phyloP scores from a whole-genome alignment of 2,888 invertebrate species.

The Loripinus fragilis region DNA sequence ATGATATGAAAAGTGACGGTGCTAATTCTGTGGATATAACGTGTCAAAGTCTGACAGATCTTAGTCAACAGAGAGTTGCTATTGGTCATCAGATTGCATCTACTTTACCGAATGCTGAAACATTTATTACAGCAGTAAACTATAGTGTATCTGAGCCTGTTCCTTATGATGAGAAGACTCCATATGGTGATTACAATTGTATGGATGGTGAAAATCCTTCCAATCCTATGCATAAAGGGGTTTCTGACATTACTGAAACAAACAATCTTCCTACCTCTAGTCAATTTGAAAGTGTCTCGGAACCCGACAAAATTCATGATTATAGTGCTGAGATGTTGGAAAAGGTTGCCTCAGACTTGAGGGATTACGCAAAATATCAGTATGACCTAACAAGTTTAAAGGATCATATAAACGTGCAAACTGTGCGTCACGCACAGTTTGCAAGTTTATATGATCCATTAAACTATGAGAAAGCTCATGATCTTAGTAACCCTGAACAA shows the following conservation, averaged over 20 bases:
- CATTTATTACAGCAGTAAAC: background rate
- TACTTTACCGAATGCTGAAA: background rate
- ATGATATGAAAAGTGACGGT: background rate
- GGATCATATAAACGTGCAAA: too few species aligned
- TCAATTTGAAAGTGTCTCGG: slow-evolving; percentile 3
- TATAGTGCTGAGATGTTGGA: background rate
- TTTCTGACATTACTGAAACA: background rate
- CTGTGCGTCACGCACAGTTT: slow-evolving; percentile 3
- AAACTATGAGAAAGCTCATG: slow-evolving; percentile 8
- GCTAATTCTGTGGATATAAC: background rate
- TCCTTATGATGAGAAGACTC: slow-evolving; percentile 1
- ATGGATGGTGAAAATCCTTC: background rate
- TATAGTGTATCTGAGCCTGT: background rate
- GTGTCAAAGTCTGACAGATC: background rate
- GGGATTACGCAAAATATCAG: slow-evolving; percentile 2
- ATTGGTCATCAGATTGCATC: background rate
- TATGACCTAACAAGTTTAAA: background rate
- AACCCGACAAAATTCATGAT: background rate
- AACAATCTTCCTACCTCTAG: background rate
- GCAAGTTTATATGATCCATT: slow-evolving; percentile 3
- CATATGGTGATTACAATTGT: background rate
- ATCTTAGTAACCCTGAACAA: slow-evolving; percentile 3
- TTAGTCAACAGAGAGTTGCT: background rate
- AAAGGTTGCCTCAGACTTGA: background rate
- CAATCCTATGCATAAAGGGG: background rate